Conservation (phyloP, 2,797 vertebrate genomes). For the Cynodonichthys magdalenae region DNA sequence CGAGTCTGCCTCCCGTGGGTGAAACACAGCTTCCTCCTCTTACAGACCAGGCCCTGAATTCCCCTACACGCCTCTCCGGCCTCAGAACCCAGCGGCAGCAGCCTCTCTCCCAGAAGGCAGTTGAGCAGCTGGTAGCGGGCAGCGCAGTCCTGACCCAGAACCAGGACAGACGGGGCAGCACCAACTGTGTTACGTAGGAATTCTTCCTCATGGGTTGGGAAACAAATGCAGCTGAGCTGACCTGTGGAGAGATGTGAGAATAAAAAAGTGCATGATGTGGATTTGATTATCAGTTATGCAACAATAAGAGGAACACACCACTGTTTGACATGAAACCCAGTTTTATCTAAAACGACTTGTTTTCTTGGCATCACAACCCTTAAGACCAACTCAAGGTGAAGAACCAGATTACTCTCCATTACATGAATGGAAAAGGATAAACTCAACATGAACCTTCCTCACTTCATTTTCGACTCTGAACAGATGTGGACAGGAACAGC, state of each 20-base stretch:
- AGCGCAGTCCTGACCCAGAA: slow-evolving; percentile 91
- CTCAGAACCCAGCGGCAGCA: slow-evolving; percentile 84
- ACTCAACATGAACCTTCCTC: no score
- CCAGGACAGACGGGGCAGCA: slow-evolving; percentile 88
- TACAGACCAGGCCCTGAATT: slow-evolving; percentile 80
- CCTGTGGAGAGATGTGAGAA: slow-evolving; percentile 64
- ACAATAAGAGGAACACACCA: no score
- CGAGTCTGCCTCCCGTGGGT: slow-evolving; percentile 88
- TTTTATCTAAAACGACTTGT: slow-evolving; percentile 3
- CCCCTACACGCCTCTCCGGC: slow-evolving; percentile 76
- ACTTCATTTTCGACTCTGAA: no score
- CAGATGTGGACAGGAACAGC: no score
- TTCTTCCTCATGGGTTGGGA: slow-evolving; percentile 91
- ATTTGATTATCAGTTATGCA: background rate
- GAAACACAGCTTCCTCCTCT: slow-evolving; percentile 90
- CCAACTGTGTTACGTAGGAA: slow-evolving; percentile 85
- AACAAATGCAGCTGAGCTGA: slow-evolving; percentile 88
- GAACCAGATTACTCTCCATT: no score
- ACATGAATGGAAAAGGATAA: no score
- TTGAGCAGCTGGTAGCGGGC: slow-evolving; percentile 92
- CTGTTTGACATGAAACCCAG: slow-evolving; percentile 2
- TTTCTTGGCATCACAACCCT: no score
- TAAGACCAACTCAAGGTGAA: no score
- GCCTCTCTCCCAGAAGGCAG: slow-evolving; percentile 88
- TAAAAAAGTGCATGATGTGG: background rate